phyloP scores from a whole-genome alignment of 2,113 vertebrate genomes.

The Ceyx melanurus region DNA sequence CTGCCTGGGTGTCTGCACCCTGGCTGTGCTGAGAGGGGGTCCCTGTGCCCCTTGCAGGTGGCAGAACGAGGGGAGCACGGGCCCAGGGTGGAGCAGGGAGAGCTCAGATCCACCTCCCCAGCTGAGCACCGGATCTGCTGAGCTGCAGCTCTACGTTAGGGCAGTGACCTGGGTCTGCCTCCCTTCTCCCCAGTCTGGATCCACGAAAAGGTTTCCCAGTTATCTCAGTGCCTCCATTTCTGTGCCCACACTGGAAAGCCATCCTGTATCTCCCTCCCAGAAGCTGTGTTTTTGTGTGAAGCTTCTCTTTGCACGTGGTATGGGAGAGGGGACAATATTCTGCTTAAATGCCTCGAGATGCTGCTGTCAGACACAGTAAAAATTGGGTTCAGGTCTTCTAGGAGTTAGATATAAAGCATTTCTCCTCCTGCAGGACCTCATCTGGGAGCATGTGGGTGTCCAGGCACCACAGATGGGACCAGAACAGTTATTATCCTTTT shows the following conservation, averaged over 20 bases:
- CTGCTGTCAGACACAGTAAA: not conserved
- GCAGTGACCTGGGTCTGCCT: rapidly evolving
- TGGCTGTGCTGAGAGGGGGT: not conserved
- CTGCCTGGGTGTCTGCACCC: rapidly evolving
- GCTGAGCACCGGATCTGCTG: not conserved
- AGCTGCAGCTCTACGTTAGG: not conserved
- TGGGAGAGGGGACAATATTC: not conserved
- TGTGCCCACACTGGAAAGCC: not conserved
- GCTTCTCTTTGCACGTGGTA: not conserved
- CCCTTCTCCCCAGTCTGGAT: not conserved
- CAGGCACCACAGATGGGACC: not conserved
- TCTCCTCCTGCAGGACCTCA: not conserved
- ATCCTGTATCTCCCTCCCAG: not conserved
- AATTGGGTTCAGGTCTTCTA: not conserved
- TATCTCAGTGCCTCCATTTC: not conserved
- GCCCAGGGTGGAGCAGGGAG: not conserved
- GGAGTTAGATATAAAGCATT: not conserved
- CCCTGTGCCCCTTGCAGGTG: rapidly evolving
- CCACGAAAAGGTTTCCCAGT: not conserved
- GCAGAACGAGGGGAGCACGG: rapidly evolving
- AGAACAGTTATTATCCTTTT: not conserved
- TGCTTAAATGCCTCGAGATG: not conserved
- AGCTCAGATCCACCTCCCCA: not conserved
- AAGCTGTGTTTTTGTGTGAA: not conserved
- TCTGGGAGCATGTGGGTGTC: rapidly evolving